These are phyloP conservation scores for Vesta saturnalis DNA, from an alignment of 2,888 invertebrate species.

Conservation along the genomic window DNA sequence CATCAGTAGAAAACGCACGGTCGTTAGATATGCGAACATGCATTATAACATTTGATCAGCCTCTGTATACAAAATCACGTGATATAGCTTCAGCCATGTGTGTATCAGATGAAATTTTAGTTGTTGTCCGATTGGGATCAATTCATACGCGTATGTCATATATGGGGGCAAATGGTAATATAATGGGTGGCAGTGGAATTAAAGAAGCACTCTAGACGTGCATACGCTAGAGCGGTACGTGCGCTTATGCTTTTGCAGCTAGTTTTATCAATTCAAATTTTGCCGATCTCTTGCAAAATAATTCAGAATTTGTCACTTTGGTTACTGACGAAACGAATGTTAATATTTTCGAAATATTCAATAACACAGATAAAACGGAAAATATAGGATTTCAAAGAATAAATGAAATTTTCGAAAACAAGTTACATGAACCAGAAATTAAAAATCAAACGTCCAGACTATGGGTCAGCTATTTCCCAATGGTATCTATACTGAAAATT, in stretches of 20 bases:
- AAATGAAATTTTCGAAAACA: neutral
- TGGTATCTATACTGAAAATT: conserved; percentile 30
- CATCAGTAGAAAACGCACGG: no score
- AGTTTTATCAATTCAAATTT: neutral
- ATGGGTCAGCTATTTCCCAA: neutral
- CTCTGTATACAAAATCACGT: neutral
- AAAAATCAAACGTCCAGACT: neutral
- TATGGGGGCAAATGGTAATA: conserved; percentile 12
- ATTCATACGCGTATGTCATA: conserved; percentile 16
- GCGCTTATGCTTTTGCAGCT: neutral
- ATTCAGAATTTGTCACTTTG: neutral
- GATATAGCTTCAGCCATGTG: conserved; percentile 8
- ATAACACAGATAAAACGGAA: neutral
- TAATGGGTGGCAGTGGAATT: conserved; percentile 14
- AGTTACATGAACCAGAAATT: no score
- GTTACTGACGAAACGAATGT: neutral
- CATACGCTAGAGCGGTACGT: conserved; percentile 6
- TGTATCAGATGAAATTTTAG: conserved; percentile 11
- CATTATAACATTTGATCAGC: no score
- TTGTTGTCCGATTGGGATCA: conserved; percentile 8
- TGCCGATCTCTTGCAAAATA: neutral
- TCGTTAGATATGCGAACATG: no score
- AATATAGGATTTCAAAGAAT: neutral
- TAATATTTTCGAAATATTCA: neutral
- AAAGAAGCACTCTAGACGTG: conserved; percentile 12